Conservation (phyloP, 2,113 vertebrate species). For the Emydura subglobosa region DNA sequence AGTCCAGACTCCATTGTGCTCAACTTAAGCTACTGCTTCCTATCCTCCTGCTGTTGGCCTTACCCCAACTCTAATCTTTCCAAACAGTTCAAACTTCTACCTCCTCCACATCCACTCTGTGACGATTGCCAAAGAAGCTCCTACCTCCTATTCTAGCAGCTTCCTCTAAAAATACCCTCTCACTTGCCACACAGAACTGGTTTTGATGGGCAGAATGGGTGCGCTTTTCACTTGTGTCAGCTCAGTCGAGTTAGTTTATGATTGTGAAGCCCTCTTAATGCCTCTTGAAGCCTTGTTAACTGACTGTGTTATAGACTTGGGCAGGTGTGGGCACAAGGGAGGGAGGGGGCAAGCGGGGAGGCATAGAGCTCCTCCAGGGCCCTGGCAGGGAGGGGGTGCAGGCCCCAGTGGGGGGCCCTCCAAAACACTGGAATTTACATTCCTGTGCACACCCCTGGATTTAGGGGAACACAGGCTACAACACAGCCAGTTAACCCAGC, state of each 20-base stretch:
- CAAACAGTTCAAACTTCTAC: background rate
- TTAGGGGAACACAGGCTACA: background rate
- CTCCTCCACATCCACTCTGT: background rate
- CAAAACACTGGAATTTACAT: no score
- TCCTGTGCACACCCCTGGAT: no score
- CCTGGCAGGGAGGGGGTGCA: no score
- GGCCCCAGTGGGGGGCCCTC: no score
- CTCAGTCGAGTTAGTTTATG: background rate
- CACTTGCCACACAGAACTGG: background rate
- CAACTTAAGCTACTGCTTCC: background rate
- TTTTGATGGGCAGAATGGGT: background rate
- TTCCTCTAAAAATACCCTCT: background rate
- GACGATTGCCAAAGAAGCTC: background rate
- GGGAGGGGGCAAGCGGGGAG: fast-evolving
- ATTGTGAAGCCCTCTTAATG: background rate
- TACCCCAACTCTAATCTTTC: background rate
- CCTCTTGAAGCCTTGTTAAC: slow-evolving; percentile 19
- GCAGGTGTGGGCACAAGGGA: no score
- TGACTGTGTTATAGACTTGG: background rate
- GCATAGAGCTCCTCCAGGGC: no score
- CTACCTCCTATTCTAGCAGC: background rate
- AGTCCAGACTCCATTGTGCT: background rate
- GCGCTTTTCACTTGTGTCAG: background rate
- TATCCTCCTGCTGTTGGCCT: background rate
- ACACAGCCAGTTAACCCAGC: background rate